Base-by-base conservation (phyloP, 2,113 vertebrate species). In the Tretioscincus oriximinensis region DNA sequence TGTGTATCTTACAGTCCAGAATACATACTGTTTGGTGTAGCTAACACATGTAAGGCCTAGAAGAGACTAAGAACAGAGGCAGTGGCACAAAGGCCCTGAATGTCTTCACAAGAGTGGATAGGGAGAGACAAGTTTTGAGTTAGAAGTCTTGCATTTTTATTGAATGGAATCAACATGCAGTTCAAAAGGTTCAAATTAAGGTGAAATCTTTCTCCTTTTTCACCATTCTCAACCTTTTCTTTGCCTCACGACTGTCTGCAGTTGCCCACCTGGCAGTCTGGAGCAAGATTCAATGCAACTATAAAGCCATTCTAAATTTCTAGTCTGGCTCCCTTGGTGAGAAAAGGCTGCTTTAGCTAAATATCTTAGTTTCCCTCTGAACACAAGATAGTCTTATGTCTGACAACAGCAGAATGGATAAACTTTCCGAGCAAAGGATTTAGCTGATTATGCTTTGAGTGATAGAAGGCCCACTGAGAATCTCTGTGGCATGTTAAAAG, bases 401-500 rank as follows among this genome's bases (percentile, higher is more conserved):
- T 66, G 61, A 63, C 20, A 35, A 18, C 31, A 20, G 18, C 21
- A 78, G 29, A 41, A 80, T 29, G 0, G 28, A 26, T 0, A 26
- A 63, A 64, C 73, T 64, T 70, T 12, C 51, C n/a, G 41, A 72
- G 28, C 5, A 51, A 18, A 16, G n/a, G 64, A 51, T 35, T 66
- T 16, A n/a, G 45, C 47, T 65, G 12, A 21, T 29, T 22, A 0
- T 65, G 88, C 70, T 83, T 29, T 80, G 74, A 66, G 21, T 1
- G 5, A 63, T 80, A 67, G 51, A 20, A 28, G 51, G 4, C 16
- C 77, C 84, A 73, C 81, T 77, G 75, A 86, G 78, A 12, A 41
- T 29, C 31, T 83, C 82, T 77, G 70, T 73, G 75, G n/a, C 72
- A 9, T 21, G 65, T 61, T 66, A 3, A 58, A 81, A 20, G 29